Conservation (phyloP, 2,797 vertebrate genomes). For the Danio aesculapii region DNA sequence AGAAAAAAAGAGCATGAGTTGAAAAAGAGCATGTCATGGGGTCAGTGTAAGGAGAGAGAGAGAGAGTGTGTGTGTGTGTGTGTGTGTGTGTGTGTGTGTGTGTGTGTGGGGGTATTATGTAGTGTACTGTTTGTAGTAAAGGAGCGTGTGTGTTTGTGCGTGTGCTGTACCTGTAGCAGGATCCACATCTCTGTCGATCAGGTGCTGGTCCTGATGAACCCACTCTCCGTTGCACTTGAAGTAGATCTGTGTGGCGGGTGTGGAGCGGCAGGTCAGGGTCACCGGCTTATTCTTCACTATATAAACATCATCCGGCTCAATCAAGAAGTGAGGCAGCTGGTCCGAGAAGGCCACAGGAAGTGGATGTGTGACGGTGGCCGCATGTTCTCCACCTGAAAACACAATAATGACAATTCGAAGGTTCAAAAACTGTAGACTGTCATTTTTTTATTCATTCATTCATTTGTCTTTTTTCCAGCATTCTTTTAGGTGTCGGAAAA, state of each 20-base stretch:
- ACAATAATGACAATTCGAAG: neutral
- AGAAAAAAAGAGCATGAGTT: no score
- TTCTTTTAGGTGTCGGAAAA: no score
- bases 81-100: no score
- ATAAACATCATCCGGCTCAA: conserved; percentile 95
- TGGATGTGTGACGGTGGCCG: conserved; percentile 85
- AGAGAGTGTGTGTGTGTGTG: no score
- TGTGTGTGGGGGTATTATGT: no score
- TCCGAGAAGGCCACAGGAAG: conserved; percentile 87
- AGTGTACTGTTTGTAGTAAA: no score
- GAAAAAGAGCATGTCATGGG: no score
- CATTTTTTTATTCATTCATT: no score
- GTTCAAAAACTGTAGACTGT: no score
- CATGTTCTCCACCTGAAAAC: conserved; percentile 87
- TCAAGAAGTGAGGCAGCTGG: conserved; percentile 93
- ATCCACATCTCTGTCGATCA: conserved; percentile 88
- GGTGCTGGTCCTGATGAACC: conserved; percentile 96
- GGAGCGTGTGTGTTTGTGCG: no score
- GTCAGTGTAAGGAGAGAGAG: no score
- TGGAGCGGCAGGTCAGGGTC: conserved; percentile 92
- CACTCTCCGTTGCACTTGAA: conserved; percentile 99
- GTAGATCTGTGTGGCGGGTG: conserved; percentile 97
- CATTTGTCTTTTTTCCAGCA: no score
- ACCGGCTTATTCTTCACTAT: conserved; percentile 99
- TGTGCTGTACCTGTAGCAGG: conserved; percentile 84